These are phyloP conservation scores for Helostoma temminkii DNA, from an alignment of 2,797 vertebrate species.

Conservation along the genomic window DNA sequence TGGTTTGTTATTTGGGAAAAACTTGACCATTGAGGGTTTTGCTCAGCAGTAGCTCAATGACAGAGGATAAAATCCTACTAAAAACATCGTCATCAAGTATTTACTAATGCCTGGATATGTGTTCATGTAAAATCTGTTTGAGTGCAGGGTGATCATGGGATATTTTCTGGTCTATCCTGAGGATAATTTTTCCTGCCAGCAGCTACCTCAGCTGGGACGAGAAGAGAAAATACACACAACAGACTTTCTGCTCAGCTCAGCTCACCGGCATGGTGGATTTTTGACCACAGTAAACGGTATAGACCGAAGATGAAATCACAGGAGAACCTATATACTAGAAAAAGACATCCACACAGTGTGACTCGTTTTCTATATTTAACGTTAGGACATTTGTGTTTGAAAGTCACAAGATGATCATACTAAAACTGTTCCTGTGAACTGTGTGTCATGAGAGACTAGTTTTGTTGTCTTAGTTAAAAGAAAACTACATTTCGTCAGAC, in stretches of 20 bases:
- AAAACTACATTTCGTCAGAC: neutral
- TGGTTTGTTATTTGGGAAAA: neutral
- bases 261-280: conserved; percentile 15
- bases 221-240: conserved; percentile 39
- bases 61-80: neutral
- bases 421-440: conserved; percentile 41
- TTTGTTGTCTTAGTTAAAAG: conserved; percentile 26
- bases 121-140: conserved; percentile 7
- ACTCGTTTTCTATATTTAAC: conserved; percentile 19
- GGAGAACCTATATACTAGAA: neutral
- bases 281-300: neutral
- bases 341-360: neutral
- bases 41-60: neutral
- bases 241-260: conserved; percentile 17
- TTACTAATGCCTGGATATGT: conserved; percentile 17
- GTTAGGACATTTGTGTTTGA: conserved; percentile 19
- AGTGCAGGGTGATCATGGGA: conserved; percentile 48
- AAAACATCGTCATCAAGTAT: conserved; percentile 12
- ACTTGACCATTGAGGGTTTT: conserved; percentile 26
- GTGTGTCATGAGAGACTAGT: conserved; percentile 32
- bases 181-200: conserved; percentile 29
- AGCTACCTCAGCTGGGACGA: conserved; percentile 44
- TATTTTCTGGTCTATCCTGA: conserved; percentile 32
- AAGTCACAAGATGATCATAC: conserved; percentile 64
- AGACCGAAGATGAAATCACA: neutral